Evolutionary conservation across 2,113 vertebrate species (phyloP), one percentile per base, ranked within the genome.

Genomic region (Oenanthe oenanthe): DNA sequence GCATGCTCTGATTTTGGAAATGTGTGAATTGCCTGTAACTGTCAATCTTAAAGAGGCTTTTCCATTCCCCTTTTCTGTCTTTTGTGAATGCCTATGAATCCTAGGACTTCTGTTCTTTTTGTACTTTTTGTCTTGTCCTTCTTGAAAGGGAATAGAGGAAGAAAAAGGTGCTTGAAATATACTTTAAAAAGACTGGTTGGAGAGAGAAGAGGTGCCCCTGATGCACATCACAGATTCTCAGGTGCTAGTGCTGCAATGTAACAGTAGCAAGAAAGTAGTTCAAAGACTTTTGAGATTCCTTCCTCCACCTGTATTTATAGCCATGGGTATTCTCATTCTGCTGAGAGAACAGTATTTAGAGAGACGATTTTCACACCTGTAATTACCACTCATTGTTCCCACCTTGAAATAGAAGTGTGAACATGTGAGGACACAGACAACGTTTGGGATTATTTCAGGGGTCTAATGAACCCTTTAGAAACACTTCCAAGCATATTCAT

Each of bases 321-420:
- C 2, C 3, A 4, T 21, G 26, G 67, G 53, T 88, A 82, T 88
- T 82, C 53, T 95, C 57, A 66, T 89, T 83, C 54, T 66, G 20
- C 26, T 62, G 62, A 83, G 40, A 85, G n/a, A 75, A 43, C 38
- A 18, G 3, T 57, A 72, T 85, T 92, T 85, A 76, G 20, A 83
- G 38, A 78, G 25, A 62, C 1, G 3, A 90, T 85, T 92, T 97
- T 83, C 82, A 88, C 56, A 83, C 75, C 63, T 95, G 45, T 88
- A 90, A 90, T 95, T 90, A 90, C 54, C 62, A 38, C 14, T 83
- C 13, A 75, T 73, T 92, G 36, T 94, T 90, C 68, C 53, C 58
- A 58, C 38, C 58, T 76, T 77, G 34, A 38, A 95, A 85, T 1
- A 88, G 51, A 88, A 66, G 15, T 60, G 56, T 0, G 22, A 95